Base-by-base conservation (phyloP, 2,113 vertebrate species). In the Percopsis transmontana region DNA sequence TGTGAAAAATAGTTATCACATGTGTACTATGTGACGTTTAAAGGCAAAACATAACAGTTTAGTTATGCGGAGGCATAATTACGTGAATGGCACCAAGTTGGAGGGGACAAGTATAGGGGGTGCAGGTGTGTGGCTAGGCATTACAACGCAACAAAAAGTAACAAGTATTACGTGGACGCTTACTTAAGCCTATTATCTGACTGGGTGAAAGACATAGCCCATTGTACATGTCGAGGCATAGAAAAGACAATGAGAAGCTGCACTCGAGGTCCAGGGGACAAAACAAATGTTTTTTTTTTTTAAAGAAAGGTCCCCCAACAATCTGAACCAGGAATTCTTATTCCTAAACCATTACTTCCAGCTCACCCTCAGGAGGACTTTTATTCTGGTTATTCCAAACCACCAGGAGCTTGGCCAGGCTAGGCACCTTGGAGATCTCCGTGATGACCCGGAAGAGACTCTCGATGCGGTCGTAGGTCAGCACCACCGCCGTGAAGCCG, bases 331-430 rank as follows among this genome's bases (percentile, higher is more conserved):
- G 53, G n/a, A 56, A 33, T 3, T 13, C 16, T 2, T 38, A 20
- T 52, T 10, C 14, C 27, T 20, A 39, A 1, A n/a, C 12, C 2
- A 12, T 58, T 13, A 5, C 13, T 14, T 2, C n/a, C n/a, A n/a
- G 18, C 88, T 93, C 89, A 99, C 97, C 97, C 93, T 98, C 97
- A 6, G 97, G 97, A 2, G 97, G 97, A 73, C 91, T 95, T 83
- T 99, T 99, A 79, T 99, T 98, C 90, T 98, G 97, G 83, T 99
- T 99, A 83, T 99, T 99, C 97, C 97, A 99, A 56, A 99, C 96
- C 10, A 98, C 96, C 24, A 99, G 71, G 59, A 99, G 84, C 71
- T 99, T 99, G 72, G 97, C 96, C 2, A 99, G 91, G 70, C 97
- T 98, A 0, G 97, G 96, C 75, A 99, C 96, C 83, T 99, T 98